phyloP scores from a whole-genome alignment of 2,113 vertebrate genomes.

The Tragelaphus imberbis region DNA sequence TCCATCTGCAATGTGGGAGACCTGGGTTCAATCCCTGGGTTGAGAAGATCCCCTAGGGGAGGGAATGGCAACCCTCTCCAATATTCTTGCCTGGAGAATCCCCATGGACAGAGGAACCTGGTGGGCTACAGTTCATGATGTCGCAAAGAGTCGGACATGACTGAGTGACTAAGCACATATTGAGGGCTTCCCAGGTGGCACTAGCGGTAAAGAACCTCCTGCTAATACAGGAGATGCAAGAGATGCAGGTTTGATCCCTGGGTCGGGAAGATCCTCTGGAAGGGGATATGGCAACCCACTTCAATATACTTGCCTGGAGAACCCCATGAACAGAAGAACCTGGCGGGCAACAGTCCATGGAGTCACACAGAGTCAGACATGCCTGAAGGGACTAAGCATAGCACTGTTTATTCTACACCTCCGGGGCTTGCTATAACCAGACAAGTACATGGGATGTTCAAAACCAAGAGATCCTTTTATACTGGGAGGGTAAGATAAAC shows the following conservation, averaged over 20 bases:
- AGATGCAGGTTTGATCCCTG: background rate
- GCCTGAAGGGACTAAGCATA: background rate
- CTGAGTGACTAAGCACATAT: background rate
- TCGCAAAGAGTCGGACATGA: rapidly evolving
- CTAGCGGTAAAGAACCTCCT: background rate
- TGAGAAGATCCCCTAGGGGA: background rate
- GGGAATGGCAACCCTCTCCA: background rate
- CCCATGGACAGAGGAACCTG: background rate
- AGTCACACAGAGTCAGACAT: background rate
- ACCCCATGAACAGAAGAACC: background rate
- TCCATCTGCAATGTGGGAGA: background rate
- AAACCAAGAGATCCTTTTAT: background rate
- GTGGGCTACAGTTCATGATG: background rate
- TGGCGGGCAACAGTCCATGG: background rate
- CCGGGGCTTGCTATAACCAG: background rate
- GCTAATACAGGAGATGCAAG: background rate
- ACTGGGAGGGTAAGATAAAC: background rate
- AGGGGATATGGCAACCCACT: background rate
- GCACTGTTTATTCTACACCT: background rate
- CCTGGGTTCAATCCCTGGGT: background rate
- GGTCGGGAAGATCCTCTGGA: background rate
- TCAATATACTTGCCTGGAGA: background rate
- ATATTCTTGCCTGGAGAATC: background rate
- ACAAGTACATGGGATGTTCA: background rate
- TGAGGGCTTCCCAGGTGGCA: background rate